A percentile compares a stretch with the other conserved stretches of the same genome.
These are phyloP conservation scores for Anastrepha ludens DNA, from an alignment of 1,140 invertebrate species.

Conservation along the genomic window DNA sequence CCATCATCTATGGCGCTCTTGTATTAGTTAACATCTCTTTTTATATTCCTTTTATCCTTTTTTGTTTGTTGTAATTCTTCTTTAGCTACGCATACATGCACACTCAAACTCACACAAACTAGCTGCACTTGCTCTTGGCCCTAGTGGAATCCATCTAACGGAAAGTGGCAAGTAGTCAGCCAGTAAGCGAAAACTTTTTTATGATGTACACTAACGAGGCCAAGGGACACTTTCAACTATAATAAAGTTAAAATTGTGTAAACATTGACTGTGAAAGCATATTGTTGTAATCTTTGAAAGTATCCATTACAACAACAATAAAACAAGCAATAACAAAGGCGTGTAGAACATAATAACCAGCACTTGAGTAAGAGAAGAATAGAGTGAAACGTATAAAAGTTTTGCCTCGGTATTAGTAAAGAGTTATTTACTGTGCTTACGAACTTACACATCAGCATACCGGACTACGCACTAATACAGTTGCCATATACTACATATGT, in stretches of 20 bases:
- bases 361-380: not conserved
- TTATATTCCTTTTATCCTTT: conserved; percentile 34
- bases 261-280: conserved; percentile 55
- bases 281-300: conserved; percentile 41
- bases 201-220: conserved; percentile 60
- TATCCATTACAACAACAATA: conserved; percentile 23
- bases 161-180: not conserved
- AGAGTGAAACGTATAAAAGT: not conserved
- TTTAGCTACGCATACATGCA: not conserved
- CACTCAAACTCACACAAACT: not conserved
- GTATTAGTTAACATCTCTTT: conserved; percentile 14
- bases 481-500: too few relatives aligned
- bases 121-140: not conserved
- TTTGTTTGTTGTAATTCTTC: too few relatives aligned
- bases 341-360: not conserved
- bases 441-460: not conserved
- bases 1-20: not conserved
- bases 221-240: conserved; percentile 59
- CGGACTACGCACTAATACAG: not conserved
- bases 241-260: conserved; percentile 60
- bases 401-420: not conserved
- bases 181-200: conserved; percentile 41
- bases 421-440: not conserved
- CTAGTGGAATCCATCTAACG: not conserved
- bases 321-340: not conserved